Evolutionary conservation across 1,140 invertebrate genomes (phyloP), one percentile per base, ranked within the genome.

Genomic region (Rhizoglyphus robini): DNA sequence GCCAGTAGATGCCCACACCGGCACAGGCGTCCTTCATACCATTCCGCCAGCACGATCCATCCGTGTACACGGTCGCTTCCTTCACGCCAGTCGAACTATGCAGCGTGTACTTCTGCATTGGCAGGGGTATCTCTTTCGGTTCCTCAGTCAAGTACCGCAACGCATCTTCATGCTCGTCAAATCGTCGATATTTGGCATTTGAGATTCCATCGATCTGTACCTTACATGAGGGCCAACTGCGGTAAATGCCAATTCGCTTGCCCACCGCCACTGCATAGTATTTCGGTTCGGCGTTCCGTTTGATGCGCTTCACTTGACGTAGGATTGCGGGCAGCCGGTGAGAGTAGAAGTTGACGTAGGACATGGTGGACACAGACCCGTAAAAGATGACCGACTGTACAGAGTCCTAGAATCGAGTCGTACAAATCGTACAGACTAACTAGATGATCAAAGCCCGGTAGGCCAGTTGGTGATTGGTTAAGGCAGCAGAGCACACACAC

Each of bases 1-100:
- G 80, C 82, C 95, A 99, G 79, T 85, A 98, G 3, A 96, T 88
- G n/a, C 95, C 95, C 68, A 92, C 84, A n/a, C 95, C 95, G 59
- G 91, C 92, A 75, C 78, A 79, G 0, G 92, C 88, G 69, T 81
- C 80, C 46, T 70, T 69, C 51, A 34, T 2, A 1, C 90, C 91
- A 81, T 96, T 96, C 20, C 79, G 77, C 67, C 81, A 79, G 75
- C 91, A 96, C 3, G 88, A 85, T 25, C 92, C 90, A 81, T 95
- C 91, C 23, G 90, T 94, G 73, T 88, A 96, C 0, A 94, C 88
- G 23, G 3, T 51, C 2, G 3, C 29, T n/a, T 20, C 29, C 13
- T 51, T 13, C 47, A n/a, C n/a, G n/a, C n/a, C n/a, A n/a, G n/a
- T n/a, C n/a, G n/a, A n/a, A n/a, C n/a, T n/a, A 20, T n/a, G 25